Evolutionary conservation across 2,888 invertebrate genomes (phyloP), one percentile per base, ranked within the genome.

Genomic region (Brachyptera risi): DNA sequence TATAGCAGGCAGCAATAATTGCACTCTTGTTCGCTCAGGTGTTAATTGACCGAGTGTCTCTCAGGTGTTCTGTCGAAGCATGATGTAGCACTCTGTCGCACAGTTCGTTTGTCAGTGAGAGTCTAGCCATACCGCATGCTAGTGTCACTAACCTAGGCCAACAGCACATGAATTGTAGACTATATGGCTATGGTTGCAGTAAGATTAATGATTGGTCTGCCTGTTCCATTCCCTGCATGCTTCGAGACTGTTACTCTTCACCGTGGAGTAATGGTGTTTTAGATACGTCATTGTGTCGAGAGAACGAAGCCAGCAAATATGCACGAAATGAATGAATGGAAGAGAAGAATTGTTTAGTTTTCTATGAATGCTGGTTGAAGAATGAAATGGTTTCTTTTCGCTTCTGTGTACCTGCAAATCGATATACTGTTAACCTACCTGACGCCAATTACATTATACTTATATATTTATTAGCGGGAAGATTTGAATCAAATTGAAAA

Each of bases 131-230:
- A 31, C 35, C 31, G 26, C 17, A 24, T 23, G 21, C 23, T 47
- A 3, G 24, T 47, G 47, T 47, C 47, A 47, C 47, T 47, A 47
- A 54, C 54, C 54, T 54, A 19, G 15, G 37, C 17, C 54, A 54
- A 54, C 54, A 21, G 31, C 15, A 51, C 31, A 51, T 51, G 26
- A 26, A 50, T 50, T 50, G 50, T 24, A 50, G 13, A 24, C 11
- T 50, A 27, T 27, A 27, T 7, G 51, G 51, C 51, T 31, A 13
- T n/a, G n/a, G n/a, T n/a, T n/a, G n/a, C n/a, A n/a, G n/a, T 15
- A 37, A 35, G 54, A 54, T 54, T 54, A 54, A 54, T 54, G 54
- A 54, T 54, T 37, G 4, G n/a, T n/a, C n/a, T n/a, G n/a, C n/a
- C n/a, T n/a, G n/a, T n/a, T n/a, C n/a, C n/a, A n/a, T n/a, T n/a